phyloP scores from a whole-genome alignment of 2,113 vertebrate genomes.

The Microtus pennsylvanicus region DNA sequence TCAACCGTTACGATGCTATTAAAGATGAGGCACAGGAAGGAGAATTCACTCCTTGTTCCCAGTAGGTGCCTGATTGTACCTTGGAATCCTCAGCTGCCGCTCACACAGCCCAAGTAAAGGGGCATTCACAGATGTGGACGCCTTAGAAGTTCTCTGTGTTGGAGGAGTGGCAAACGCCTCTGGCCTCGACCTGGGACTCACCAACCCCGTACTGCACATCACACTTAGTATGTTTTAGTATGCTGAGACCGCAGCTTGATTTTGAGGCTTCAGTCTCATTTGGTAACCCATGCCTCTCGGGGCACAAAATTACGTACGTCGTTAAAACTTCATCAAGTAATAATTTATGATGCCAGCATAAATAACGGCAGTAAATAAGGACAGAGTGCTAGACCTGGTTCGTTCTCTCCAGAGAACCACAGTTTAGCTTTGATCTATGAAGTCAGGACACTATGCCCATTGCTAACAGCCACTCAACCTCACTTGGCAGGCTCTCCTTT shows the following conservation, averaged over 20 bases:
- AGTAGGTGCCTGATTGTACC: not conserved
- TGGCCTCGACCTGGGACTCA: not conserved
- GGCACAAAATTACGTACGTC: slow-evolving; percentile 79
- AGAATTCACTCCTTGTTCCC: not conserved
- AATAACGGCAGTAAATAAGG: slow-evolving; percentile 76
- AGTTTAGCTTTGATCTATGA: slow-evolving; percentile 62
- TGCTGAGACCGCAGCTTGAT: not conserved
- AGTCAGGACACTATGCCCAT: slow-evolving; percentile 61
- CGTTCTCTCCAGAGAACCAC: slow-evolving; percentile 31
- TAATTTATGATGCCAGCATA: slow-evolving; percentile 72
- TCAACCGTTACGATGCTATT: not conserved
- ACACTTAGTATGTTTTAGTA: not conserved
- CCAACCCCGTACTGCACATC: not conserved
- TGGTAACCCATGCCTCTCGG: slow-evolving; percentile 70
- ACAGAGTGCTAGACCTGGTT: slow-evolving; percentile 68
- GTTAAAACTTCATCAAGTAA: slow-evolving; percentile 82
- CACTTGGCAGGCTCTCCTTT: not conserved
- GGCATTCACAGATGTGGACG: not conserved
- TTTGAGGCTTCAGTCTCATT: slow-evolving; percentile 68
- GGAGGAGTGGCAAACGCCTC: not conserved
- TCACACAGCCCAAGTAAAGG: not conserved
- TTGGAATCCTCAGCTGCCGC: not conserved
- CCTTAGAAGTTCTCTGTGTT: not conserved
- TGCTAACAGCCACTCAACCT: not conserved
- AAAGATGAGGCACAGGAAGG: not conserved